Evolutionary conservation across 2,113 vertebrate species (phyloP), one percentile per base, ranked within the genome.

Genomic region (Brienomyrus longianalis): DNA sequence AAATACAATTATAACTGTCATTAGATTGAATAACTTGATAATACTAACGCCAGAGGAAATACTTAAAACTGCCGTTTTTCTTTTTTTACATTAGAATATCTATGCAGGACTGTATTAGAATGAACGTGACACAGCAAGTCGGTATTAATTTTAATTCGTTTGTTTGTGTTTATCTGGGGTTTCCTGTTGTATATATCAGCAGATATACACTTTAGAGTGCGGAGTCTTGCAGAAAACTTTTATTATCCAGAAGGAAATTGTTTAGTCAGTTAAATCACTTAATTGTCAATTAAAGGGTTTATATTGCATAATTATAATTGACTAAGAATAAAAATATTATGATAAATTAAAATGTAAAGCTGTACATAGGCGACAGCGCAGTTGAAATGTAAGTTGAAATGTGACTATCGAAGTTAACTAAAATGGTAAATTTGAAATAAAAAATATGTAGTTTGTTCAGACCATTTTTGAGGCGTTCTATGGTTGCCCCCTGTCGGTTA

Each of bases 401-500:
- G 43, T 50, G 43, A 48, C 83, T 83, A 31, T 7, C 35, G 2
- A 39, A 80, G 74, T 54, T 56, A 56, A 56, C 19, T 39, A 19
- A 43, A 43, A 80, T 19, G 15, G 7, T 39, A 77, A 11, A 80
- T n/a, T 50, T 23, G 21, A 2, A 85, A n/a, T 85, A 85, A 50
- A 50, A 84, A 85, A 45, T 85, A 43, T 39, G 15, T 19, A 7
- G 15, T 80, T 80, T 43, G 13, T 27, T 43, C 74, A 43, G 74
- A 39, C 9, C 87, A 59, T 56, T 48, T n/a, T 47, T 48, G 43
- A 77, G 27, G 66, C 48, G 88, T 39, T 39, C n/a, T 83, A 45
- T 74, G 70, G 77, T 45, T 83, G 88, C 88, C 88, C 88, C 80
- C 88, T 89, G 74, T 83, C 21, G 88, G 88, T 45, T 23, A 77